A percentile compares a stretch with the other conserved stretches of the same genome.
Conservation (phyloP, 2,797 vertebrate genomes). For the Spinibarbus caldwelli region DNA sequence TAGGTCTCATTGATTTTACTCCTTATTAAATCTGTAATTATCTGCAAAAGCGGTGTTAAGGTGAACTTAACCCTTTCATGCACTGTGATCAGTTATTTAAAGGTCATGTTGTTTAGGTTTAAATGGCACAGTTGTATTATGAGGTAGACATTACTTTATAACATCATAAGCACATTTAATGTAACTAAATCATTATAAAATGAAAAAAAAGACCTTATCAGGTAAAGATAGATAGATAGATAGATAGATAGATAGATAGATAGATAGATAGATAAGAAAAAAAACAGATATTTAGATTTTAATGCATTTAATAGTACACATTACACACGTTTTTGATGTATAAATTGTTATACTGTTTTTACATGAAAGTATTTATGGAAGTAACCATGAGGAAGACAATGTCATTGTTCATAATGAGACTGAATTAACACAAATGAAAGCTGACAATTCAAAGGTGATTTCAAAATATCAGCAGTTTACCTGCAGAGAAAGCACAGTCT, state of each 20-base stretch:
- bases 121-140: not conserved
- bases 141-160: not conserved
- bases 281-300: too few species aligned
- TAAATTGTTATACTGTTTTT: not conserved
- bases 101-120: not conserved
- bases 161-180: not conserved
- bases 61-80: constrained; percentile 15
- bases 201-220: not conserved
- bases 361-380: constrained; percentile 32
- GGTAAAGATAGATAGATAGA: not conserved
- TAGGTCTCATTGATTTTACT: constrained; percentile 15
- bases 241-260: too few species aligned
- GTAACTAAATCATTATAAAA: not conserved
- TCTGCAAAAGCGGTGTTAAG: not conserved
- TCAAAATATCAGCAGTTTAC: constrained; percentile 13
- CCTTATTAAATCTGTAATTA: not conserved
- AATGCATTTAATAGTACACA: too few species aligned
- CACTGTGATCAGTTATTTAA: not conserved
- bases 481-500: not conserved
- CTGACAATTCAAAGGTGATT: not conserved
- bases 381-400: not conserved
- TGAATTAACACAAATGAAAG: constrained; percentile 26
- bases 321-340: not conserved
- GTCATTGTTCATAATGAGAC: constrained; percentile 17
- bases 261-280: not conserved